These are phyloP conservation scores for Alectoris magna DNA, from an alignment of 2,797 vertebrate genomes.

Conservation along the genomic window DNA sequence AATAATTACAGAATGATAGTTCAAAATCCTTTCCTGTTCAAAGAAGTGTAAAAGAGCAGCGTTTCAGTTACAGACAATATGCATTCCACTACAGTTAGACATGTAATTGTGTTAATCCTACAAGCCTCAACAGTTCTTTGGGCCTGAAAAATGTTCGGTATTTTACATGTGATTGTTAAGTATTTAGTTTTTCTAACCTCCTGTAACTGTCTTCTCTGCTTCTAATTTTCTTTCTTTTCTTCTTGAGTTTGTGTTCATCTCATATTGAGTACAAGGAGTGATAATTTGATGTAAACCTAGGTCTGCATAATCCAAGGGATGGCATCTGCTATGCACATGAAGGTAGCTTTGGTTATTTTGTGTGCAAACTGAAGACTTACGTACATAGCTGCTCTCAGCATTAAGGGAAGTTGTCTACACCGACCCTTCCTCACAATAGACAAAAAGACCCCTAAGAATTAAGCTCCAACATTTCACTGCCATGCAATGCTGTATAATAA, in stretches of 20 bases:
- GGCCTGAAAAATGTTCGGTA: conserved; percentile 17
- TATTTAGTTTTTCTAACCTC: not conserved
- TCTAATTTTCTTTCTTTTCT: not conserved
- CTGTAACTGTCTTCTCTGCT: not conserved
- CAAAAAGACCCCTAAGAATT: not conserved
- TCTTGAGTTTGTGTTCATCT: not conserved
- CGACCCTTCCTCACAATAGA: not conserved
- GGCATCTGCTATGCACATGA: not conserved
- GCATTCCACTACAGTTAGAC: conserved; percentile 34
- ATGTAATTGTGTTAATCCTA: not conserved
- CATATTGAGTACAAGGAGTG: not conserved
- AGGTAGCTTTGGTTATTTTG: not conserved
- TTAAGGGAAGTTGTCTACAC: not conserved
- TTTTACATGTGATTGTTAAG: not conserved
- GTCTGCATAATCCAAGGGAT: not conserved
- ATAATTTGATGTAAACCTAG: not conserved
- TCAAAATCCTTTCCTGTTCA: not conserved
- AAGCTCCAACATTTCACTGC: not conserved
- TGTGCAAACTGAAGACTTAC: not conserved
- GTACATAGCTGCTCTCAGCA: not conserved
- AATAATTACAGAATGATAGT: not conserved
- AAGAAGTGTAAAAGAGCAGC: not conserved
- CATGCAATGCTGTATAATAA: not conserved
- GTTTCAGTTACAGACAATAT: not conserved
- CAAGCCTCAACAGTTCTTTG: conserved; percentile 6